Percentiles rank a stretch among this genome's conserved stretches.
phyloP scores from a whole-genome alignment of 2,888 invertebrate genomes.

The Dendrolimus pini region DNA sequence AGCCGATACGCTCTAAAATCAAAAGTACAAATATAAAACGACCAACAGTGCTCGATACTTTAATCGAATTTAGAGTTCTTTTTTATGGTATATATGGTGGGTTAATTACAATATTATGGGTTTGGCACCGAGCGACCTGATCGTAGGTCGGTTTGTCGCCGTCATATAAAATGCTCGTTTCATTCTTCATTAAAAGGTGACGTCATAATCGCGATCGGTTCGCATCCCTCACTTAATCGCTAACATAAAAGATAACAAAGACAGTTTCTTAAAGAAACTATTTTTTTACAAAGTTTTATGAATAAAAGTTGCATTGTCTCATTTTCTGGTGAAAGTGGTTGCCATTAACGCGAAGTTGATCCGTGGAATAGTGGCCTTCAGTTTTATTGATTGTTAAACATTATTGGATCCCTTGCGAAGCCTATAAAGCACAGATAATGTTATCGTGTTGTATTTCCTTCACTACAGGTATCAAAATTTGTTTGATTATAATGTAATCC shows the following conservation, averaged over 20 bases:
- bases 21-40: constrained; percentile 18
- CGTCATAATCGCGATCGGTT: constrained; percentile 61
- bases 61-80: constrained; percentile 3
- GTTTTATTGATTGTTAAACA: constrained; percentile 44
- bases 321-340: constrained; percentile 19
- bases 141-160: constrained; percentile 49
- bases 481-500: too few relatives aligned
- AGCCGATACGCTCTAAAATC: constrained; percentile 21
- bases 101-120: constrained; percentile 62
- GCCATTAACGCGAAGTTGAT: constrained; percentile 22
- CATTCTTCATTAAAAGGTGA: constrained; percentile 69
- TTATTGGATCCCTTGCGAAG: constrained; percentile 27
- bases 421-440: constrained; percentile 18
- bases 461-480: constrained; percentile 1
- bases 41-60: not conserved
- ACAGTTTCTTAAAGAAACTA: not conserved
- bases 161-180: constrained; percentile 54
- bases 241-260: constrained; percentile 10
- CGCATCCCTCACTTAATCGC: constrained; percentile 3
- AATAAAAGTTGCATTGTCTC: constrained; percentile 57
- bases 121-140: constrained; percentile 45
- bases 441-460: constrained; percentile 4
- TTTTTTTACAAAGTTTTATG: constrained; percentile 9
- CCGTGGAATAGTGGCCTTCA: constrained; percentile 35
- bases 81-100: constrained; percentile 36